Base-by-base conservation (phyloP, 1,140 invertebrate species). In the Drosophila auraria region DNA sequence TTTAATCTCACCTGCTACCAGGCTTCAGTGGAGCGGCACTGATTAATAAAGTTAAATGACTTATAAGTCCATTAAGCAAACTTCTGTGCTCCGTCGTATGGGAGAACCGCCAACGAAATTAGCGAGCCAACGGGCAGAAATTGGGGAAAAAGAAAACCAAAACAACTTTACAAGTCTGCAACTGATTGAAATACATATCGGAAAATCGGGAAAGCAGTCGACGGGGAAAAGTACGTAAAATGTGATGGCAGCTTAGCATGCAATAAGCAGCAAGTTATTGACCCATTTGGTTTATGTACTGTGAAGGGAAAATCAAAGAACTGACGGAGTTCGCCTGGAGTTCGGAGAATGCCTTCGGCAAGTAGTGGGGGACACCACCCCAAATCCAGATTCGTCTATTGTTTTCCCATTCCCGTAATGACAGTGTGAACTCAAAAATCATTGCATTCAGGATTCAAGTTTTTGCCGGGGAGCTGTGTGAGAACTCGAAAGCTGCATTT, bases 241-340 rank as follows among this genome's bases (percentile, higher is more conserved):
- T 86, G 69, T 81, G 77, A 81, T 86, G 78, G 82, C 61, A 79
- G 78, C 83, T 82, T 80, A 80, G 72, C 83, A 87, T 87, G 83
- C 79, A 87, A 84, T 84, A 84, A 87, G 83, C 79, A 82, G 75
- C 82, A 87, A 87, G 86, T 80, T 87, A 87, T 87, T 87, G 83
- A 87, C 83, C 83, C 83, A 87, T 82, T 87, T 87, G 83, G 71
- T 82, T 82, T 82, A 87, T 87, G 83, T 87, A 72, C 82, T 79
- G 83, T 64, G 79, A 86, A 79, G 64, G 53, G 56, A 53, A 73
- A 69, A 44, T 36, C 54, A 51, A 78, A 47, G 33, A 42, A 74
- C 11, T 36, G 33, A 14, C 11, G n/a, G n/a, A 73, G n/a, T n/a
- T 49, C 33, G 33, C n/a, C 36, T 6, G n/a, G n/a, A 73, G n/a